Percentiles rank a stretch among this genome's conserved stretches.
These are phyloP conservation scores for Orthonevra nobilis DNA, from an alignment of 2,888 invertebrate species.

Conservation along the genomic window DNA sequence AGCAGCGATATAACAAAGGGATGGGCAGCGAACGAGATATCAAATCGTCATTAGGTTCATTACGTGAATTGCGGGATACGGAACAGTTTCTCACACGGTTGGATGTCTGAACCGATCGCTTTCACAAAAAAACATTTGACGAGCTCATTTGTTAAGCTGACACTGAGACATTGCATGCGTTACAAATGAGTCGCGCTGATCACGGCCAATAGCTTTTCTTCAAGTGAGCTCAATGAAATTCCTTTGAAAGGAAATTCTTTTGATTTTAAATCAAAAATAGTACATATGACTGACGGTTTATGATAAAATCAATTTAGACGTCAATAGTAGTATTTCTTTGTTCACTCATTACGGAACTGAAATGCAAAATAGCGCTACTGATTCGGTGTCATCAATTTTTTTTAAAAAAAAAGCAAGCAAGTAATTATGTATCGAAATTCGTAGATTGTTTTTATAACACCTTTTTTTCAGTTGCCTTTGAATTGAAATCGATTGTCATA, in stretches of 20 bases:
- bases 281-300: conserved; percentile 19
- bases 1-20: conserved; percentile 27
- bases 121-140: conserved; percentile 49
- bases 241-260: conserved; percentile 11
- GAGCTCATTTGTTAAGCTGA: conserved; percentile 67
- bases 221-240: conserved; percentile 8
- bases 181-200: conserved; percentile 40
- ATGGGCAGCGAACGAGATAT: conserved; percentile 37
- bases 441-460: too few relatives aligned
- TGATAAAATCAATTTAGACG: too few relatives aligned
- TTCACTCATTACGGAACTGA: too few relatives aligned
- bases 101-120: conserved; percentile 47
- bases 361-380: too few relatives aligned
- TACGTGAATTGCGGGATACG: conserved; percentile 58
- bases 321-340: too few relatives aligned
- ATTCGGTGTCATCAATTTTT: too few relatives aligned
- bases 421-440: too few relatives aligned
- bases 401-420: too few relatives aligned
- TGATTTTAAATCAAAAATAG: conserved; percentile 20
- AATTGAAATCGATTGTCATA: too few relatives aligned
- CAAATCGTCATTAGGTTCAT: conserved; percentile 68
- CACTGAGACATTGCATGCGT: conserved; percentile 61
- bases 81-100: conserved; percentile 61
- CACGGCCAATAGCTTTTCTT: conserved; percentile 22
- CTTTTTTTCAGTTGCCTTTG: too few relatives aligned